Evolutionary conservation across 2,888 invertebrate species (phyloP).

Genomic region (Patella depressa): DNA sequence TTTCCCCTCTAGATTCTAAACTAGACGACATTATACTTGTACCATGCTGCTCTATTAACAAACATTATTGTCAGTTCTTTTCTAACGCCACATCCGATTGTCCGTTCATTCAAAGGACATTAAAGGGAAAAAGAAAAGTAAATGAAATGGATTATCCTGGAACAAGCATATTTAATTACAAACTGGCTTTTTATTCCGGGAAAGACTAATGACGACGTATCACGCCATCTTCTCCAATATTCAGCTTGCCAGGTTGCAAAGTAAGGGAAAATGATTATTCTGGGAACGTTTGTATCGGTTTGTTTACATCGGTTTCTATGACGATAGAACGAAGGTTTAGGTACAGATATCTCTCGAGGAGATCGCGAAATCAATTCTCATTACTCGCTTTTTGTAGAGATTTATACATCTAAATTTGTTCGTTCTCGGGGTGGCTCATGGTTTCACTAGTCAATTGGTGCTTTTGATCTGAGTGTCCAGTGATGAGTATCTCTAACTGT

Average conservation of each 20-base stretch:
- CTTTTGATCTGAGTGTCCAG: no score
- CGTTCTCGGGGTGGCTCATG: no score
- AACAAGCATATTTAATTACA: slow-evolving; percentile 4
- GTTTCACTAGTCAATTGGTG: no score
- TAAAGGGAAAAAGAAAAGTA: neutral
- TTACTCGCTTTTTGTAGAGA: neutral
- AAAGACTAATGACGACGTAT: neutral
- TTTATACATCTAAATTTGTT: neutral
- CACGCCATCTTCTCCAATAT: slow-evolving; percentile 3
- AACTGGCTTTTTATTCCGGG: neutral
- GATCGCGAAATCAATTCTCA: slow-evolving; percentile 5
- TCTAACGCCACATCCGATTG: no score
- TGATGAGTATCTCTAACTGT: no score
- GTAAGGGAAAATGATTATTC: slow-evolving; percentile 5
- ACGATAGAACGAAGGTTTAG: neutral
- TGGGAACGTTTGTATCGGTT: neutral
- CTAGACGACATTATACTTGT: no score
- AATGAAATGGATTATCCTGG: neutral
- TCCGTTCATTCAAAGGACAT: neutral
- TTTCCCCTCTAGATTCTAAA: no score
- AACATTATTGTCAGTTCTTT: no score
- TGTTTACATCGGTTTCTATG: slow-evolving; percentile 7
- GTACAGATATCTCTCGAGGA: neutral
- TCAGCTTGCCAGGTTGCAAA: neutral
- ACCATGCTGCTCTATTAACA: no score